Conservation (phyloP, 2,888 invertebrate species). For the Drosophila ustulata region DNA sequence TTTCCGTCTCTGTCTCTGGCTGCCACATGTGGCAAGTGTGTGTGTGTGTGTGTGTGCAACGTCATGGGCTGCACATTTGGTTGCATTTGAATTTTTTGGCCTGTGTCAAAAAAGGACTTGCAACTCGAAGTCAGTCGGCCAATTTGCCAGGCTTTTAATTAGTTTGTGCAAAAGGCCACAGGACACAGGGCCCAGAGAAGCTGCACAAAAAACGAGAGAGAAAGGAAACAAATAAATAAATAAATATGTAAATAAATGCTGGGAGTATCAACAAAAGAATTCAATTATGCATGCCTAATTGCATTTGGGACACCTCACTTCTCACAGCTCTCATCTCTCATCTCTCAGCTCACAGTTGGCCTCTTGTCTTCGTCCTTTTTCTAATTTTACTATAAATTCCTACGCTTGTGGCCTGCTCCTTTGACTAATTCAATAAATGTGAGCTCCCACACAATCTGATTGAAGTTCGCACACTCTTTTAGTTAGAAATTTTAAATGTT, state of each 20-base stretch:
- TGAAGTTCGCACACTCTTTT: neutral
- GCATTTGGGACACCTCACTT: slow-evolving; percentile 29
- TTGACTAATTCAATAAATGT: neutral
- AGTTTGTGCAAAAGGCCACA: slow-evolving; percentile 57
- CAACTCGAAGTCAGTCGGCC: slow-evolving; percentile 24
- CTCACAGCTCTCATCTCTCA: neutral
- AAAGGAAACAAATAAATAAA: slow-evolving; percentile 23
- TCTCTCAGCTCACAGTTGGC: no score
- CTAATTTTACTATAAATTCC: neutral
- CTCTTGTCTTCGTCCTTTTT: neutral
- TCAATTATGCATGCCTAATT: slow-evolving; percentile 66
- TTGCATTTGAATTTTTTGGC: slow-evolving; percentile 13
- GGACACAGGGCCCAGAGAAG: neutral
- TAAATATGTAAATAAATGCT: slow-evolving; percentile 48
- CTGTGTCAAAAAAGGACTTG: neutral
- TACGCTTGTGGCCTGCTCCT: neutral
- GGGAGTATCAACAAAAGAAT: slow-evolving; percentile 42
- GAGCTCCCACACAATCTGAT: neutral
- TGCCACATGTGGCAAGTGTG: neutral
- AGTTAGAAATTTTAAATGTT: no score
- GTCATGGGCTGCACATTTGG: slow-evolving; percentile 1
- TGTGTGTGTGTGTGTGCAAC: no score
- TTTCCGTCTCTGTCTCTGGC: no score
- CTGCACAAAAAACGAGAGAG: slow-evolving; percentile 18
- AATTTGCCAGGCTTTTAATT: slow-evolving; percentile 68